These are phyloP conservation scores for Brienomyrus brachyistius DNA, from an alignment of 2,113 vertebrate species.

Conservation along the genomic window DNA sequence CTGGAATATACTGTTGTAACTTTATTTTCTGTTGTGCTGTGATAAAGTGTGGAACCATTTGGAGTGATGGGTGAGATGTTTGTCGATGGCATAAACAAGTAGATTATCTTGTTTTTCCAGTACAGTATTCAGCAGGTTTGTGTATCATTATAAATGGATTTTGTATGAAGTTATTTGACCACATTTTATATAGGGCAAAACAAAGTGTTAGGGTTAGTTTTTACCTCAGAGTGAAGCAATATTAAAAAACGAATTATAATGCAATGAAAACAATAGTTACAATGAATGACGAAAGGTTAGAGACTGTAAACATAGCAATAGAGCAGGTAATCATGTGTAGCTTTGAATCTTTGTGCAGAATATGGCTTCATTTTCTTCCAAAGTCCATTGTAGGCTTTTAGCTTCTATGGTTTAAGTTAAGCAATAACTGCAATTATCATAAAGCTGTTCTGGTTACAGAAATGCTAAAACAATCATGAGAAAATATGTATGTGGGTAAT, in stretches of 20 bases:
- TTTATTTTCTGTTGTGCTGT: background rate
- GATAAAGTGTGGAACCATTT: background rate
- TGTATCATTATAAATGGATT: background rate
- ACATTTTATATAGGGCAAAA: background rate
- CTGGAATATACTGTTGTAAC: background rate
- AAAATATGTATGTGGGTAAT: background rate
- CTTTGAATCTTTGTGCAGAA: background rate
- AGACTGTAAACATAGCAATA: background rate
- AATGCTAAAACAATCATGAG: background rate
- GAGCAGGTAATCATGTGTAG: background rate
- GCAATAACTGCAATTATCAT: slow-evolving; percentile 10
- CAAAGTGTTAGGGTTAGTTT: background rate
- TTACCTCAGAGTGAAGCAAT: background rate
- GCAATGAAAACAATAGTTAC: background rate
- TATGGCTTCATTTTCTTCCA: background rate
- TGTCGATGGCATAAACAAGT: background rate
- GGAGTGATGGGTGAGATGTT: background rate
- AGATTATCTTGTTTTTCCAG: background rate
- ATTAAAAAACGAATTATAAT: background rate
- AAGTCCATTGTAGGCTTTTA: background rate
- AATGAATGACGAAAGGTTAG: background rate
- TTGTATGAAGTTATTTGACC: background rate
- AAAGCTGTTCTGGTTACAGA: background rate
- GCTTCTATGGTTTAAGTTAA: background rate
- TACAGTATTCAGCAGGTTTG: background rate